Evolutionary conservation across 2,797 vertebrate genomes (phyloP).

Genomic region (Lutjanus campechanus): DNA sequence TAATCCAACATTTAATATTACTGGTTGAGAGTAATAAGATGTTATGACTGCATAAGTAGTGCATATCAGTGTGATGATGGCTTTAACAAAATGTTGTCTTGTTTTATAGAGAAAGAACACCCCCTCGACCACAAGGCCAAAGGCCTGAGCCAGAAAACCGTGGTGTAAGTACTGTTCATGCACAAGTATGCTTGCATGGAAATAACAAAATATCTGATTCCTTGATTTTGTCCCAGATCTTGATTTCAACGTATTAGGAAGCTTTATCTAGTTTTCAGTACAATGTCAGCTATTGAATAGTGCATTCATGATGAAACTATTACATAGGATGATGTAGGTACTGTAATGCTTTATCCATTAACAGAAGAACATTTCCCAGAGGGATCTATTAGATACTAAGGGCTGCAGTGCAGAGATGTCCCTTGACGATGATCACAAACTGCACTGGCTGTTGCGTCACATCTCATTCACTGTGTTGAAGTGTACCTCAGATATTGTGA

Average conservation of each 20-base stretch:
- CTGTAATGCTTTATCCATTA: conserved; percentile 72
- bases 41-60: background rate
- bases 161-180: conserved; percentile 88
- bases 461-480: conserved; percentile 1
- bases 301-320: conserved; percentile 81
- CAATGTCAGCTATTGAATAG: conserved; percentile 27
- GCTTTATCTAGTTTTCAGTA: conserved; percentile 1
- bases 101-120: conserved; percentile 93
- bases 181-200: background rate
- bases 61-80: background rate
- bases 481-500: background rate
- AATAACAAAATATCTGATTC: background rate
- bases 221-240: background rate
- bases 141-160: conserved; percentile 98
- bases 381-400: conserved; percentile 78
- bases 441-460: conserved; percentile 78
- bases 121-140: conserved; percentile 97
- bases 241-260: background rate
- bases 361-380: conserved; percentile 57
- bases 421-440: conserved; percentile 64
- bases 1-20: background rate
- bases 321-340: conserved; percentile 50
- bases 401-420: conserved; percentile 22
- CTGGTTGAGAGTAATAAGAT: background rate
- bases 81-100: background rate